Evolutionary conservation across 2,797 vertebrate genomes (phyloP).

Genomic region (Sebastes trivittatus): DNA sequence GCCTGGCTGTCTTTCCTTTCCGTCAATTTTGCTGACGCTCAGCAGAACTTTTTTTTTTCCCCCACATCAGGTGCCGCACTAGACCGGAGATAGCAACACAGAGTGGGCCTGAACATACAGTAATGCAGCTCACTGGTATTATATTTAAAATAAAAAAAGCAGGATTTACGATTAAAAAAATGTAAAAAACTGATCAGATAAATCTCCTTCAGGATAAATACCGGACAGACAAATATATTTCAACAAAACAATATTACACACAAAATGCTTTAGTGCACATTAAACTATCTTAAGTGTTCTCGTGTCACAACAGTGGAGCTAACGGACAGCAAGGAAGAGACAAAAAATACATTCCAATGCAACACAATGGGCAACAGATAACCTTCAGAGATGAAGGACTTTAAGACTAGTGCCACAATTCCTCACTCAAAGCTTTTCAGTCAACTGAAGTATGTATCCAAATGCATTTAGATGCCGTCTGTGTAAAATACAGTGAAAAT

Average conservation of each 20-base stretch:
- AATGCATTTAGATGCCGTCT: slow-evolving; percentile 23
- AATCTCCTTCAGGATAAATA: slow-evolving; percentile 41
- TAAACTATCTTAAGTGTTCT: slow-evolving; percentile 36
- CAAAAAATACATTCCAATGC: slow-evolving; percentile 86
- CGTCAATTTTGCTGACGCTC: slow-evolving; percentile 76
- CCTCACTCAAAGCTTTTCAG: slow-evolving; percentile 35
- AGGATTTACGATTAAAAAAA: neutral
- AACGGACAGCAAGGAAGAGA: slow-evolving; percentile 82
- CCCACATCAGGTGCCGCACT: slow-evolving; percentile 58
- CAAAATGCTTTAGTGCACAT: slow-evolving; percentile 79
- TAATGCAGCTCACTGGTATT: neutral
- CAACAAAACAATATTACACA: slow-evolving; percentile 43
- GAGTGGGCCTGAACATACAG: slow-evolving; percentile 12
- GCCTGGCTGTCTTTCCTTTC: slow-evolving; percentile 64
- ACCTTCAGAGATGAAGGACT: slow-evolving; percentile 62
- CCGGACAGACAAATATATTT: slow-evolving; percentile 26
- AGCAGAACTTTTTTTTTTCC: slow-evolving; percentile 39
- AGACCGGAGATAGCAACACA: slow-evolving; percentile 27
- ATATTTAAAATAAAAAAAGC: neutral
- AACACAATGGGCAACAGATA: slow-evolving; percentile 44
- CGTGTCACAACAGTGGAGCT: slow-evolving; percentile 82
- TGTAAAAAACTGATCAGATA: neutral
- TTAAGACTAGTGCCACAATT: slow-evolving; percentile 17
- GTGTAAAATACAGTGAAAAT: slow-evolving; percentile 7
- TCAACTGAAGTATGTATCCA: slow-evolving; percentile 9